These are phyloP conservation scores for Drosophila miranda DNA, from an alignment of 1,140 invertebrate genomes.

Conservation along the genomic window DNA sequence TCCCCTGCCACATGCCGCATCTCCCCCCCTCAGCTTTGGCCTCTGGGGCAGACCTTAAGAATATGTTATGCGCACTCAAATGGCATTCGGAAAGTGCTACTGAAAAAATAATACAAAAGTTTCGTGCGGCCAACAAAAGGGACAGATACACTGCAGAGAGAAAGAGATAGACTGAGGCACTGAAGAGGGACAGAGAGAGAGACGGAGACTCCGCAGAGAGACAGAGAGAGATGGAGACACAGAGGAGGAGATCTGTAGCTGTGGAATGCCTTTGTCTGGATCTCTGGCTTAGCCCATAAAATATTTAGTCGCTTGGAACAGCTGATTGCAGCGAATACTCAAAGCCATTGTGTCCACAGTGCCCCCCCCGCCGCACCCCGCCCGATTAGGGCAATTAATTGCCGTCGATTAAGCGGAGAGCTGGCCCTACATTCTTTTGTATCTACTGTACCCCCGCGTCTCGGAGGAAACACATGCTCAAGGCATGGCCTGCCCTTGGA, in stretches of 20 bases:
- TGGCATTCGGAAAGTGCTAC: constrained; percentile 79
- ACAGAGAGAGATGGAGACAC: constrained; percentile 1
- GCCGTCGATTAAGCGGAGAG: constrained; percentile 43
- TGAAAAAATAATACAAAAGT: constrained; percentile 77
- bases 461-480: constrained; percentile 18
- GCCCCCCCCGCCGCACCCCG: background rate
- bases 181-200: constrained; percentile 16
- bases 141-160: constrained; percentile 20
- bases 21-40: background rate
- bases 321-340: constrained; percentile 60
- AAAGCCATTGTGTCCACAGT: constrained; percentile 36
- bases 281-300: constrained; percentile 43
- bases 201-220: constrained; percentile 9
- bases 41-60: constrained; percentile 59
- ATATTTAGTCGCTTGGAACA: constrained; percentile 56
- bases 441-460: background rate
- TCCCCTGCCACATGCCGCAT: constrained; percentile 11
- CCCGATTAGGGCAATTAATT: constrained; percentile 75
- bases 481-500: constrained; percentile 4
- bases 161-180: background rate
- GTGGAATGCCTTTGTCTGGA: constrained; percentile 28
- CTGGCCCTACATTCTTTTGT: constrained; percentile 8
- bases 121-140: constrained; percentile 66
- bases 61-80: constrained; percentile 79
- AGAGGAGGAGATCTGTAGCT: constrained; percentile 8